Conservation (phyloP, 2,888 invertebrate genomes). For the Oscheius sp. region DNA sequence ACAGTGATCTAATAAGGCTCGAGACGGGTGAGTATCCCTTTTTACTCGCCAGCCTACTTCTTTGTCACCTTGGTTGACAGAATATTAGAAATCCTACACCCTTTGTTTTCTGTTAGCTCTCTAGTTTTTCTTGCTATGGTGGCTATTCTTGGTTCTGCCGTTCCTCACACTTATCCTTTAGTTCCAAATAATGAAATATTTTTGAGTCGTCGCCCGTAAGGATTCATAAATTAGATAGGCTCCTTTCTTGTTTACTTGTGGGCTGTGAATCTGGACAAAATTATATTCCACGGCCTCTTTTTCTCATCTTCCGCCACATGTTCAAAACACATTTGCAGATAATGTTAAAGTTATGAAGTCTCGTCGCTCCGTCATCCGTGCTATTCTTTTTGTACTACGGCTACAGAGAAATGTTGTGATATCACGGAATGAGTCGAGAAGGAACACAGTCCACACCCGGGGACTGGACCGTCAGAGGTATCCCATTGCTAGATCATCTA, state of each 20-base stretch:
- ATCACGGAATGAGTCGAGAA: constrained; percentile 48
- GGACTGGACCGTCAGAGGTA: constrained; percentile 10
- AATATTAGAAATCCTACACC: not conserved
- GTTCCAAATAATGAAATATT: constrained; percentile 9
- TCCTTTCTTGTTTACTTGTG: constrained; percentile 1
- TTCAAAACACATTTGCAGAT: constrained; percentile 1
- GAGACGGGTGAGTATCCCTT: constrained; percentile 15
- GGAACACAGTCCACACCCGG: constrained; percentile 42
- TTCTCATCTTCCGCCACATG: constrained; percentile 1
- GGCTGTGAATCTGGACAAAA: not conserved
- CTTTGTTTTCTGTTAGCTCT: not conserved
- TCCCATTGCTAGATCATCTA: not conserved
- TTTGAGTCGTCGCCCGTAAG: not conserved
- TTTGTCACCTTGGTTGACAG: constrained; percentile 3
- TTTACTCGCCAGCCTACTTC: not conserved
- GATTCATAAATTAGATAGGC: constrained; percentile 9
- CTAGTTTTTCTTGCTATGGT: not conserved
- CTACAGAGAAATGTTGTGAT: constrained; percentile 61
- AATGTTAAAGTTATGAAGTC: constrained; percentile 55
- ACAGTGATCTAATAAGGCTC: constrained; percentile 33
- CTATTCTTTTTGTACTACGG: constrained; percentile 67
- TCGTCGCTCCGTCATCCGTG: constrained; percentile 60
- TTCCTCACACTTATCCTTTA: not conserved
- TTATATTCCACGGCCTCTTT: constrained; percentile 6
- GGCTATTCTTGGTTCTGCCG: not conserved